Base-by-base conservation (phyloP, 1,140 invertebrate genomes). In the Holcopasites calliopsidis region DNA sequence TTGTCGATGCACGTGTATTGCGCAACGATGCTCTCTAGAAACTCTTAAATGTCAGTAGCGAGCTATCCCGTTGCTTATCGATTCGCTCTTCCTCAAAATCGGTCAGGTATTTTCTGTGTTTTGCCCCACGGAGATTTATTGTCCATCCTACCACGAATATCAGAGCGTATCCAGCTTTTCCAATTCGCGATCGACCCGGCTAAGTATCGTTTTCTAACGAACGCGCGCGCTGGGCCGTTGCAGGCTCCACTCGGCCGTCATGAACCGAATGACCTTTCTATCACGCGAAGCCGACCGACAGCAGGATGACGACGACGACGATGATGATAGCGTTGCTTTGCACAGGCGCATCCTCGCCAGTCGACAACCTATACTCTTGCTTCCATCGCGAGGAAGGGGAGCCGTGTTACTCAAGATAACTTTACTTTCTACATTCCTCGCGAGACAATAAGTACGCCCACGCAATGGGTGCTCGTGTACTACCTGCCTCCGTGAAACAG, bases 391-490 rank as follows among this genome's bases (percentile, higher is more conserved):
- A 64, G 61, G 49, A 21, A 40, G 16, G 38, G 66, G 44, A 54
- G 38, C 47, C 65, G 55, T 72, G 84, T 90, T 90, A 87, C 88
- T 68, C 86, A 91, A 91, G 88, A 90, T 89, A n/a, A 88, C 87
- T 88, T 89, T 90, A 90, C 90, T 91, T 91, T 91, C 90, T 91
- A 91, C 90, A 91, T 91, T 91, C 89, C 89, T 80, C 66, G 65
- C 80, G 85, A 86, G 88, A 91, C 89, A 90, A 90, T 90, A 89
- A 85, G 80, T 87, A 87, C 87, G 88, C 88, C 86, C 83, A 87
- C 88, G 84, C 85, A 83, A 83, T 73, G n/a, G n/a, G 70, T 79
- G 77, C 47, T 64, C 57, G 50, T 82, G 65, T 83, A 83, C n/a
- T n/a, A n/a, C 71, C 65, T 83, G 64, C 66, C 72, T 57, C 71